Percentiles rank a stretch among this genome's conserved stretches.
Conservation (phyloP, 2,113 vertebrate genomes). For the Malurus elegans region DNA sequence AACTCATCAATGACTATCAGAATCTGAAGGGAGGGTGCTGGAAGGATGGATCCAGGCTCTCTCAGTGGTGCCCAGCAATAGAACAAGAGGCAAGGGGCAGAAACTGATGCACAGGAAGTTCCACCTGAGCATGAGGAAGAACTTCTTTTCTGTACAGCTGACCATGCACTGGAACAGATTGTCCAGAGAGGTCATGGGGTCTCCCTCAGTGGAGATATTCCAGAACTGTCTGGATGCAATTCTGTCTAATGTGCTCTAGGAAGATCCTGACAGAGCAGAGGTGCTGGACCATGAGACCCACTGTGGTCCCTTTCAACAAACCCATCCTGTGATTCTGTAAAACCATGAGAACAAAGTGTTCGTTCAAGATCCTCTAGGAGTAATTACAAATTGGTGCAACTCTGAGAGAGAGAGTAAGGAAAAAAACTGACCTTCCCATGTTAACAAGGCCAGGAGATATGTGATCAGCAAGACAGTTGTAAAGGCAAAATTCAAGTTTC, state of each 20-base stretch:
- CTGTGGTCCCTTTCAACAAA: background rate
- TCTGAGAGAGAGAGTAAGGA: background rate
- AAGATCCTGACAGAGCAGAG: background rate
- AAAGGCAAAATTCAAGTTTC: background rate
- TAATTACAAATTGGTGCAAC: background rate
- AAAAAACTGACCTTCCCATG: background rate
- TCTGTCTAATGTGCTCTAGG: background rate
- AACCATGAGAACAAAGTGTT: background rate
- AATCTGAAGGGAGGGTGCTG: background rate
- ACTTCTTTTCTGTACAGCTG: accelerated
- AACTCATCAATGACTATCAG: background rate
- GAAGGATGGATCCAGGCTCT: background rate
- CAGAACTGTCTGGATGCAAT: background rate
- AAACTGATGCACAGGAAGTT: background rate
- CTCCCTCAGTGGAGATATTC: background rate
- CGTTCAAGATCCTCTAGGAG: background rate
- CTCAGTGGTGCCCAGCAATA: background rate
- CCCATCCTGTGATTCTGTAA: background rate
- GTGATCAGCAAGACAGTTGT: background rate
- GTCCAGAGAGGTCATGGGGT: background rate
- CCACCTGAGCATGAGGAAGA: background rate
- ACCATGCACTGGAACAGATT: background rate
- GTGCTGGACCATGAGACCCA: background rate
- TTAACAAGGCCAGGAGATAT: background rate
- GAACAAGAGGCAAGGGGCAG: no score